Evolutionary conservation across 2,797 vertebrate species (phyloP).

Genomic region (Fundulus diaphanus): DNA sequence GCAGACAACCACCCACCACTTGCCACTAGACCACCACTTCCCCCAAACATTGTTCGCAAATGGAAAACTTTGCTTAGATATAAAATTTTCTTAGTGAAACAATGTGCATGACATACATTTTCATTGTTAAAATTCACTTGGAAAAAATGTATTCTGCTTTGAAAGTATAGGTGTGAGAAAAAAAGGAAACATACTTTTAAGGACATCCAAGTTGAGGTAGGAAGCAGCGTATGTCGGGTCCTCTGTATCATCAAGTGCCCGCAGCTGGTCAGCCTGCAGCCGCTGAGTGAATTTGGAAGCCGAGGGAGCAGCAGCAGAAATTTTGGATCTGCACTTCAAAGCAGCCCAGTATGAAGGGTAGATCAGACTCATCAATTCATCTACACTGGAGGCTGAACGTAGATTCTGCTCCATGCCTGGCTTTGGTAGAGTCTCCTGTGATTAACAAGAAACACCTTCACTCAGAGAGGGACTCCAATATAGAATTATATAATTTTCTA

Average conservation of each 20-base stretch:
- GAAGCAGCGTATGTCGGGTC: conserved; percentile 90
- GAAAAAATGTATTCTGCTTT: not conserved
- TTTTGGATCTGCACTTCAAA: conserved; percentile 91
- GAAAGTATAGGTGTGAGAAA: not conserved
- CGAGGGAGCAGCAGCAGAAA: conserved; percentile 64
- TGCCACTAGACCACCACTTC: no score
- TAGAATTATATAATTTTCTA: not conserved
- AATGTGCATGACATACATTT: not conserved
- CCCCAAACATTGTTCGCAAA: not conserved
- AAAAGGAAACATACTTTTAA: conserved; percentile 88
- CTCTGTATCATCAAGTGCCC: conserved; percentile 38
- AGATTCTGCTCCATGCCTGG: conserved; percentile 91
- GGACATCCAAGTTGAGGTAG: conserved; percentile 90
- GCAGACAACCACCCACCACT: no score
- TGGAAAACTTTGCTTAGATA: not conserved
- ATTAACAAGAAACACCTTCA: conserved; percentile 58
- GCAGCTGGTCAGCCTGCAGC: conserved; percentile 24
- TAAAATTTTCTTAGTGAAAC: not conserved
- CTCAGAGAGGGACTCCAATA: not conserved
- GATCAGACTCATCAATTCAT: conserved; percentile 94
- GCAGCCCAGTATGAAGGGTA: conserved; percentile 94
- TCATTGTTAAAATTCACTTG: not conserved
- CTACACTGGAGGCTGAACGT: conserved; percentile 92
- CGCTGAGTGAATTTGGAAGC: conserved; percentile 39
- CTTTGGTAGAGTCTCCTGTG: conserved; percentile 82